Base-by-base conservation (phyloP, 2,888 invertebrate genomes). In the Drosophila nigricruria region DNA sequence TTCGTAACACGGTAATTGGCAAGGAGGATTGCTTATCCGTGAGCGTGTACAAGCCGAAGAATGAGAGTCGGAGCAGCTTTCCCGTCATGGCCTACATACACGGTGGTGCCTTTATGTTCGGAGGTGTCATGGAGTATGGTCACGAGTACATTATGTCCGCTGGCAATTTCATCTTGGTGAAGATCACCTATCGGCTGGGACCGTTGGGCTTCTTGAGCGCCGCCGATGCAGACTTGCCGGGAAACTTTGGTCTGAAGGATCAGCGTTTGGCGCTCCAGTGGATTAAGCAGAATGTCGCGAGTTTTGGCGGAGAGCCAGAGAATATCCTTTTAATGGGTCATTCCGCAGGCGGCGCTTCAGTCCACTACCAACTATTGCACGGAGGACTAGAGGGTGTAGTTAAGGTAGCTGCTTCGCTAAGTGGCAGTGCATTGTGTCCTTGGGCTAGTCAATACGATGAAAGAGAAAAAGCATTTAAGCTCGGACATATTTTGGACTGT, bases 331-430 rank as follows among this genome's bases (percentile, higher is more conserved):
- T 96, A 8, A 92, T 94, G 0, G 97, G 97, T 5, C 94, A 95
- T 87, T 96, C 96, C 6, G 96, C 96, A 0, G 97, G 97, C 0
- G 96, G 95, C 30, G 96, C 95, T 9, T 96, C 96, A 81, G 96
- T 6, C 0, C 96, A 96, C 90, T 95, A 96, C 73, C 96, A 96
- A 78, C 95, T 95, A 78, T 80, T 96, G 20, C 71, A 70, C 3
- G 49, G 38, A 5, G 54, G 70, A 20, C 40, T 62, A 2, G 50
- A 57, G 10, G 62, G 50, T 5, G 0, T 62, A 12, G 54, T 38
- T 0, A 70, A 56, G 32, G 56, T 30, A 5, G 93, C 34, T 91
- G 56, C 66, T 2, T 96, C 96, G 0, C 94, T 95, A 90, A 96
- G 97, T 86, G 97, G 97, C 0, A 94, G 95, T 2, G 94, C 95